Evolutionary conservation across 2,888 invertebrate species (phyloP), one percentile per base, ranked within the genome.

Genomic region (Proisotoma minuta): DNA sequence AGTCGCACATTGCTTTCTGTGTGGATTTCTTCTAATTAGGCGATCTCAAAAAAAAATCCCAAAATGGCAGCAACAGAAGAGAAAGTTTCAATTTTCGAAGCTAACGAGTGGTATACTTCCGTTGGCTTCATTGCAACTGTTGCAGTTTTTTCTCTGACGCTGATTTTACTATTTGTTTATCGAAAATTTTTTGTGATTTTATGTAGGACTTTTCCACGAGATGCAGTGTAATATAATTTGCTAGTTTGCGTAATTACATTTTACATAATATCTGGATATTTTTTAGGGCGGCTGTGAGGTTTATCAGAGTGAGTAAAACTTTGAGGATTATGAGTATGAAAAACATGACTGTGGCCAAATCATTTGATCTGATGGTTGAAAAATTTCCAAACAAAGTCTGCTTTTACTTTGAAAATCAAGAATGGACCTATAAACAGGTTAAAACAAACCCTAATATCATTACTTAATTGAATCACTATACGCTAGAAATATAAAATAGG

Each of bases 361-460:
- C 92, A 53, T 94, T 95, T 78, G 84, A 86, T 71, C 81, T 85
- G 68, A 81, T 85, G 74, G 89, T 87, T 3, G 82, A 82, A 26
- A 86, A 84, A 74, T 85, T 89, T 77, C 94, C 95, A 0, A 84
- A 91, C 72, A 95, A 93, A 79, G 79, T 86, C 1, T 89, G 90
- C 72, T 87, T 95, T 73, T 79, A 91, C 29, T 88, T 83, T 74
- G 90, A 93, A 77, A 87, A 90, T 69, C 85, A 87, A 78, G 84
- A 84, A 72, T 91, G 91, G 90, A 89, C 89, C 0, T 94, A 89
- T 77, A 82, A 85, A 71, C 87, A 93, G 82, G 87, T 94, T 77
- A 69, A n/a, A n/a, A n/a, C n/a, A n/a, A n/a, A n/a, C n/a, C n/a
- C n/a, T n/a, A n/a, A n/a, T n/a, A n/a, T n/a, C 18, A 18, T 18